Evolutionary conservation across 2,113 vertebrate species (phyloP).

Genomic region (Crypturellus undulatus): DNA sequence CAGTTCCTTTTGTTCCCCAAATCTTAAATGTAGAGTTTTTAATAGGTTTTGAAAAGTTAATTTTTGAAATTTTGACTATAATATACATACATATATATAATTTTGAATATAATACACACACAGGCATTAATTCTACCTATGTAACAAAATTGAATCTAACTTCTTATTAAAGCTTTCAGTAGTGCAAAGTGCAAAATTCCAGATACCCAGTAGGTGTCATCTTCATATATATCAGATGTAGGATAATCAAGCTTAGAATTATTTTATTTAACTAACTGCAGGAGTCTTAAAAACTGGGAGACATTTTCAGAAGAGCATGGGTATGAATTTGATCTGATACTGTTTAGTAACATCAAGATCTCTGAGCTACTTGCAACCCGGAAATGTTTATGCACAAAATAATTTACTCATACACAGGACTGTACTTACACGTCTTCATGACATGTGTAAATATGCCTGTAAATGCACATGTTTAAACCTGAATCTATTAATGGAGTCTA

Average conservation of each 20-base stretch:
- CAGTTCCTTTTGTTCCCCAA: neutral
- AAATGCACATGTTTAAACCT: neutral
- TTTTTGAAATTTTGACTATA: neutral
- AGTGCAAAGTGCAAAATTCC: neutral
- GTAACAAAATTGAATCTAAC: neutral
- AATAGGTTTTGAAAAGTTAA: neutral
- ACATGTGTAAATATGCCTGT: neutral
- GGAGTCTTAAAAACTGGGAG: neutral
- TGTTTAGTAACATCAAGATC: neutral
- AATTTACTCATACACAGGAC: neutral
- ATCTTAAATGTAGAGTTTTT: neutral
- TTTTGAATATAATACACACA: too few species aligned
- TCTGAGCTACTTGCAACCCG: neutral
- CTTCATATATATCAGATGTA: neutral
- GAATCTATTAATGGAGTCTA: neutral
- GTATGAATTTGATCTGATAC: neutral
- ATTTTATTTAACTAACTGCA: neutral
- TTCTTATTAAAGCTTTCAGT: neutral
- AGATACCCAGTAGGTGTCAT: slow-evolving; percentile 36
- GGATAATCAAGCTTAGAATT: neutral
- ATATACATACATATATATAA: too few species aligned
- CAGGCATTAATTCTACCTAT: neutral
- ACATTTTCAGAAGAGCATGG: neutral
- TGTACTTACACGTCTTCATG: neutral
- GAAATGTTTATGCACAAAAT: neutral